phyloP scores from a whole-genome alignment of 2,888 invertebrate species.

The Noctua janthina region DNA sequence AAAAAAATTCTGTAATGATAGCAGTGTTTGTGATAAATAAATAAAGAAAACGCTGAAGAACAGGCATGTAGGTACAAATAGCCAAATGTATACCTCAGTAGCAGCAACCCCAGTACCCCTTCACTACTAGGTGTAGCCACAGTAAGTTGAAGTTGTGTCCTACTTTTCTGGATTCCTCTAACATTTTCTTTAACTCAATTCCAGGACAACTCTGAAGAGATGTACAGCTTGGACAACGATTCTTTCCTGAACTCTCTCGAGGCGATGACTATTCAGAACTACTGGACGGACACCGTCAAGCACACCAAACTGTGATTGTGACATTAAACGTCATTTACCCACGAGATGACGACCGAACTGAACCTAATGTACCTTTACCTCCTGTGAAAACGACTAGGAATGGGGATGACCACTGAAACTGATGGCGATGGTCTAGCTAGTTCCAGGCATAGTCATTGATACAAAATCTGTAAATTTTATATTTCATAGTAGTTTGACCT shows the following conservation, averaged over 20 bases:
- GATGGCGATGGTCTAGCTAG: background rate
- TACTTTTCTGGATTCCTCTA: constrained; percentile 6
- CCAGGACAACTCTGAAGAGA: constrained; percentile 97
- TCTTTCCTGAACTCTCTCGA: constrained; percentile 97
- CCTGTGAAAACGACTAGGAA: constrained; percentile 40
- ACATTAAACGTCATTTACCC: constrained; percentile 41
- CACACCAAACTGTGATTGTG: constrained; percentile 94
- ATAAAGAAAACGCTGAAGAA: background rate
- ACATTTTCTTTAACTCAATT: constrained; percentile 73
- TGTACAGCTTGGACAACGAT: constrained; percentile 98
- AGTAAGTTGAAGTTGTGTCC: background rate
- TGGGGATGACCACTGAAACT: background rate
- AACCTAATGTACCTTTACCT: constrained; percentile 4
- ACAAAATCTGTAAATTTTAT: background rate
- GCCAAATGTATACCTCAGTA: background rate
- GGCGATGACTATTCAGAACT: constrained; percentile 98
- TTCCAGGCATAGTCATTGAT: background rate
- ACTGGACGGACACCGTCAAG: constrained; percentile 97
- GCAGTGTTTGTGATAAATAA: background rate
- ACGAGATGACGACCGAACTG: constrained; percentile 12
- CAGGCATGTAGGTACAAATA: background rate
- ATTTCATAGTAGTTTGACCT: background rate
- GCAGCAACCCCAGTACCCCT: background rate
- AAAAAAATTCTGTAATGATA: background rate
- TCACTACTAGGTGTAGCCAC: background rate